Evolutionary conservation across 2,113 vertebrate genomes (phyloP).

Genomic region (Fregetta grallaria): DNA sequence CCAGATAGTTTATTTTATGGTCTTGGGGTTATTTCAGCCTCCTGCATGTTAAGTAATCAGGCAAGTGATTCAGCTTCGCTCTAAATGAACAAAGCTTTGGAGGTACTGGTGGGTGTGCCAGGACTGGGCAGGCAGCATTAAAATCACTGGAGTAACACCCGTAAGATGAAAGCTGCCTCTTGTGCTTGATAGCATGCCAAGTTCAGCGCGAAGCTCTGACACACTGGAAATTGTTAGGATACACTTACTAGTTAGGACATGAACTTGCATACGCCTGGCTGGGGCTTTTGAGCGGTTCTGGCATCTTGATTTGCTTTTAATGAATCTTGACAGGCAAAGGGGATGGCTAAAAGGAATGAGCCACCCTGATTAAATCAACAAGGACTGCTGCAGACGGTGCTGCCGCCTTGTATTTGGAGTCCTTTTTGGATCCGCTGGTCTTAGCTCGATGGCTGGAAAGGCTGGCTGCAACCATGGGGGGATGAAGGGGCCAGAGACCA

Average conservation of each 20-base stretch:
- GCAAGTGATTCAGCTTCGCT: constrained; percentile 43
- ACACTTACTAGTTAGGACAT: constrained; percentile 62
- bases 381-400: not conserved
- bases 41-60: constrained; percentile 26
- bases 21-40: constrained; percentile 49
- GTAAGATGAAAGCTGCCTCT: constrained; percentile 66
- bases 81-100: constrained; percentile 43
- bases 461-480: rapidly evolving
- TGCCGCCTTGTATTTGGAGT: not conserved
- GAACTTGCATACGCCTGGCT: constrained; percentile 48
- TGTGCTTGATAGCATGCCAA: constrained; percentile 62
- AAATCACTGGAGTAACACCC: constrained; percentile 60
- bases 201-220: constrained; percentile 52
- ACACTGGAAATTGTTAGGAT: constrained; percentile 69
- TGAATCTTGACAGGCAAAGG: not conserved
- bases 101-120: constrained; percentile 55
- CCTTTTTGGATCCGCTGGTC: not conserved
- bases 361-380: not conserved
- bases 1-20: constrained; percentile 35
- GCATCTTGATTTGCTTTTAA: constrained; percentile 47
- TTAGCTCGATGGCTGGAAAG: not conserved
- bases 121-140: constrained; percentile 55
- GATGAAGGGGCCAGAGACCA: not conserved
- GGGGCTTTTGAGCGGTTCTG: constrained; percentile 27
- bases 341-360: not conserved